Evolutionary conservation across 2,888 invertebrate genomes (phyloP), one percentile per base, ranked within the genome.

Genomic region (Leptothorax acervorum): DNA sequence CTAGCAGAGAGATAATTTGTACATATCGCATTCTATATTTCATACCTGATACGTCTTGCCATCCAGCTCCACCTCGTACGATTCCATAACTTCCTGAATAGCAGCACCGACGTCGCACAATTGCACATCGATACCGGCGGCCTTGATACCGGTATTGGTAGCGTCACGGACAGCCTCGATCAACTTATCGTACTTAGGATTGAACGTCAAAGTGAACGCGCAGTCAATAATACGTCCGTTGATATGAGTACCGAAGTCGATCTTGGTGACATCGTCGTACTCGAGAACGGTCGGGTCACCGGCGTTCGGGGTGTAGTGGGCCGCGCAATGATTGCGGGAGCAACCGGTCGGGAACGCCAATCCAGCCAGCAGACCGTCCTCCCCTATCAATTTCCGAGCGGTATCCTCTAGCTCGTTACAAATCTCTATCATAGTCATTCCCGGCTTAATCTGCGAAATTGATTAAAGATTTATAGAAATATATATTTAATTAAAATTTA

Each of bases 11-110:
- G 9, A 63, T 12, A 18, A 0, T 31, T 23, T 42, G 35, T 31
- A 35, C 31, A 23, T 12, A 39, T 57, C 12, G 8, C 81, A 70
- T 28, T 76, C 11, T 42, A 74, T 39, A 74, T 55, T 39, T 68
- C 79, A 11, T 86, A 94, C 93, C 95, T 97, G 98, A 95, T 98
- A 99, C 15, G 97, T 97, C 95, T 99, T 98, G 53, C 99, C 99
- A 95, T 99, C 99, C 81, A 99, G 95, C 95, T 99, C 99, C 8
- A 99, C 97, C 95, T 99, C 99, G 95, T 99, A 99, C 0, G 99
- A 99, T 94, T 99, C 99, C 99, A 99, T 99, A 0, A 99, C 99
- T 96, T 99, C 99, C 94, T 99, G 99, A 91, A 99, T 99, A 1
- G 98, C 98, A 87, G 98, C 98, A 15, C 98, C 99, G 89, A 99